Conservation (phyloP, 2,113 vertebrate species). For the Syngnathus floridae region DNA sequence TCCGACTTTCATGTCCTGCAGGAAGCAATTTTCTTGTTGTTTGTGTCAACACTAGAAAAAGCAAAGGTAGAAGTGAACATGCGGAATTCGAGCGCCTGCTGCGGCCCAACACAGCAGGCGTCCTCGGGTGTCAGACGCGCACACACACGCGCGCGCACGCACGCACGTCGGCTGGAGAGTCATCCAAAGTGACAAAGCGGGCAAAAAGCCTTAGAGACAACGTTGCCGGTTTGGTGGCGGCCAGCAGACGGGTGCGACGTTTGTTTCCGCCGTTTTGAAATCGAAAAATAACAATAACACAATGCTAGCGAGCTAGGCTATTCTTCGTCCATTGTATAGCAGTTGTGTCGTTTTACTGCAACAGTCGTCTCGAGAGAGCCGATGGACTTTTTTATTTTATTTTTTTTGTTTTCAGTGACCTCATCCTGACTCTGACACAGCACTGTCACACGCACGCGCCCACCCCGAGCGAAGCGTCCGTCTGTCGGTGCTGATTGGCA, state of each 20-base stretch:
- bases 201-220: conserved; percentile 51
- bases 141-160: not conserved
- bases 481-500: conserved; percentile 55
- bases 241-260: not conserved
- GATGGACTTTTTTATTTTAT: not conserved
- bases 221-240: not conserved
- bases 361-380: not conserved
- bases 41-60: not conserved
- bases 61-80: too few relatives aligned
- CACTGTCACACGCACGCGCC: conserved; percentile 4
- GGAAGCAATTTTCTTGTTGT: not conserved
- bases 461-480: conserved; percentile 10
- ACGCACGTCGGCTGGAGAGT: conserved; percentile 30
- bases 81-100: not conserved
- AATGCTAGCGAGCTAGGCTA: too few relatives aligned
- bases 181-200: conserved; percentile 44
- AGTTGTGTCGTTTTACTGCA: not conserved
- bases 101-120: not conserved
- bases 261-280: not conserved
- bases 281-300: too few relatives aligned
- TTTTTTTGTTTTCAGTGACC: conserved; percentile 10
- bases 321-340: not conserved
- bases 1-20: not conserved
- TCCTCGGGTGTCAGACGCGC: not conserved
- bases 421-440: conserved; percentile 16